Percentiles rank a stretch among this genome's conserved stretches.
phyloP scores from a whole-genome alignment of 2,113 vertebrate species.

The Epinephelus fuscoguttatus region DNA sequence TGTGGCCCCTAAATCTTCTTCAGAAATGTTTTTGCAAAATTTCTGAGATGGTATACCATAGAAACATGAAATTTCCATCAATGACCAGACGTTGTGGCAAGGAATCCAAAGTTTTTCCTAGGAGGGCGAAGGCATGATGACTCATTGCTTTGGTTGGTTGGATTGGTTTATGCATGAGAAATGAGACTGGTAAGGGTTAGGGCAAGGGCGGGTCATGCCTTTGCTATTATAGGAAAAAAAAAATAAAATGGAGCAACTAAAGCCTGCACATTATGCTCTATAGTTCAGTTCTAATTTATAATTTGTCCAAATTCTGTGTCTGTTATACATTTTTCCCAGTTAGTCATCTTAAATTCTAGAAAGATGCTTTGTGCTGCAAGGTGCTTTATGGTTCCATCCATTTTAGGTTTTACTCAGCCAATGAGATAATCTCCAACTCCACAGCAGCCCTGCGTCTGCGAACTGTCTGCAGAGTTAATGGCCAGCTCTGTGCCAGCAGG shows the following conservation, averaged over 20 bases:
- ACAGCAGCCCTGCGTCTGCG: neutral
- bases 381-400: neutral
- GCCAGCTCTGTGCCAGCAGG: constrained; percentile 12
- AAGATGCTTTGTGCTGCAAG: neutral
- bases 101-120: no score
- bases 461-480: neutral
- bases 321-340: neutral
- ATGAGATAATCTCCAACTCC: neutral
- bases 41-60: no score
- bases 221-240: no score
- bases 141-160: no score
- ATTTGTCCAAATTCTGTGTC: neutral
- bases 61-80: no score
- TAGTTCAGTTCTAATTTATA: neutral
- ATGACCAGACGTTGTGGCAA: no score
- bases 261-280: neutral
- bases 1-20: no score
- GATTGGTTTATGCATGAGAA: no score
- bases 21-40: no score
- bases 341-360: neutral
- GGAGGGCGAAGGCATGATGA: no score
- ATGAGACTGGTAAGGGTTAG: no score
- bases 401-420: neutral
- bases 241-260: neutral
- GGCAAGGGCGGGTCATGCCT: no score